These are phyloP conservation scores for Nomada fabriciana DNA, from an alignment of 2,888 invertebrate genomes.

Conservation along the genomic window DNA sequence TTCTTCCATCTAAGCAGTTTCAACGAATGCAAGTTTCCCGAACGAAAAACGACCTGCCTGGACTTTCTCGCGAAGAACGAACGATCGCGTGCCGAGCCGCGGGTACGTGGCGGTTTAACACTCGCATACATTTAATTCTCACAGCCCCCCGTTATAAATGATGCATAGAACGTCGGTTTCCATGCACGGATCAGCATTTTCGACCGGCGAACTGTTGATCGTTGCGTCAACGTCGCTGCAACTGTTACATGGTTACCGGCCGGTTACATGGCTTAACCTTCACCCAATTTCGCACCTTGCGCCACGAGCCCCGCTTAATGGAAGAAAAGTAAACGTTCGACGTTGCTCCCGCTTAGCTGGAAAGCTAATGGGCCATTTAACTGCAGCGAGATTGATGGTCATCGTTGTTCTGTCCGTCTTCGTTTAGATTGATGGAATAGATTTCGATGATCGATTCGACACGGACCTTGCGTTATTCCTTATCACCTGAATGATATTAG, in stretches of 20 bases:
- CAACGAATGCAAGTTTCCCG: conserved; percentile 4
- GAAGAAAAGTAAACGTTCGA: conserved; percentile 45
- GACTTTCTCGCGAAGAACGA: conserved; percentile 37
- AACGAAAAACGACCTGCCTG: conserved; percentile 42
- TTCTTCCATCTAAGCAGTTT: not conserved
- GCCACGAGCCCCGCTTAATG: conserved; percentile 26
- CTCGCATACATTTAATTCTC: conserved; percentile 45
- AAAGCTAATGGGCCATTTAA: conserved; percentile 20
- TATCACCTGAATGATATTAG: too few relatives aligned
- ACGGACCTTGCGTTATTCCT: too few relatives aligned
- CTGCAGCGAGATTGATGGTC: not conserved
- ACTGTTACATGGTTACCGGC: conserved; percentile 69
- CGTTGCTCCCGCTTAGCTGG: conserved; percentile 8
- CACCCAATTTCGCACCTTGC: conserved; percentile 72
- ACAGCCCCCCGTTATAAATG: conserved; percentile 35
- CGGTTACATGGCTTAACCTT: conserved; percentile 73
- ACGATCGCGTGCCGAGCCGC: conserved; percentile 29
- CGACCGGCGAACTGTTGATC: not conserved
- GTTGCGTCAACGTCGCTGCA: conserved; percentile 53
- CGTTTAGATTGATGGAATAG: not conserved
- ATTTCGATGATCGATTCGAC: too few relatives aligned
- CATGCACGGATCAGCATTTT: conserved; percentile 31
- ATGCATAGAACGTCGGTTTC: conserved; percentile 35
- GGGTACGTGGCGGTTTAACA: conserved; percentile 20
- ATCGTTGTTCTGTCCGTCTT: not conserved